Conservation (phyloP, 2,113 vertebrate genomes). For the Pterophyllum scalare region DNA sequence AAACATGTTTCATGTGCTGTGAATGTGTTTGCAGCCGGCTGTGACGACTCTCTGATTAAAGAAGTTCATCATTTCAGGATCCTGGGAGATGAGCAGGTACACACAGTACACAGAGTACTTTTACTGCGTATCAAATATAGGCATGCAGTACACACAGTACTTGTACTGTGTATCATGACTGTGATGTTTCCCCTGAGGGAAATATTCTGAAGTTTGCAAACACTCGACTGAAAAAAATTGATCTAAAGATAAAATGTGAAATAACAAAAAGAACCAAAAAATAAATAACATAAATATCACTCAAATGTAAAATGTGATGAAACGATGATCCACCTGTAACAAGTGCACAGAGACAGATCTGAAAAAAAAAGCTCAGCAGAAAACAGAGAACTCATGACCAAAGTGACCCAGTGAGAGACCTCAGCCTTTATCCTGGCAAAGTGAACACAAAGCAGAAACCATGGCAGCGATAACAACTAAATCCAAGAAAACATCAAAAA, state of each 20-base stretch:
- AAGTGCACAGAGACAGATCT: neutral
- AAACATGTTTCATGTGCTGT: neutral
- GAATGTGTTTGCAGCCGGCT: conserved; percentile 70
- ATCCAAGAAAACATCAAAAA: neutral
- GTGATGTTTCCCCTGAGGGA: neutral
- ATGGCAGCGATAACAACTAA: neutral
- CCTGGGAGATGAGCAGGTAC: conserved; percentile 90
- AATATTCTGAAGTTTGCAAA: neutral
- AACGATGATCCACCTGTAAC: too few species aligned
- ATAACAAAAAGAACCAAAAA: neutral
- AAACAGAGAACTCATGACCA: neutral
- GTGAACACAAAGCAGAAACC: neutral
- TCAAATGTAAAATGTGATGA: too few species aligned
- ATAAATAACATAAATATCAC: too few species aligned
- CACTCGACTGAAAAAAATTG: neutral
- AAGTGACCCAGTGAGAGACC: neutral
- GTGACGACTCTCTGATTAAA: conserved; percentile 88
- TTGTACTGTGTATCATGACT: too few species aligned
- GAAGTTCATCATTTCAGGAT: conserved; percentile 94
- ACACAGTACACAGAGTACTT: neutral
- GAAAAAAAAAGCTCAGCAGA: neutral
- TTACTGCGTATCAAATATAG: too few species aligned
- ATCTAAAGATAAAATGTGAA: neutral
- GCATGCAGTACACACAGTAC: too few species aligned
- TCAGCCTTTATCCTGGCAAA: neutral